Conservation (phyloP, 2,888 invertebrate genomes). For the Trissonchulus sp. region DNA sequence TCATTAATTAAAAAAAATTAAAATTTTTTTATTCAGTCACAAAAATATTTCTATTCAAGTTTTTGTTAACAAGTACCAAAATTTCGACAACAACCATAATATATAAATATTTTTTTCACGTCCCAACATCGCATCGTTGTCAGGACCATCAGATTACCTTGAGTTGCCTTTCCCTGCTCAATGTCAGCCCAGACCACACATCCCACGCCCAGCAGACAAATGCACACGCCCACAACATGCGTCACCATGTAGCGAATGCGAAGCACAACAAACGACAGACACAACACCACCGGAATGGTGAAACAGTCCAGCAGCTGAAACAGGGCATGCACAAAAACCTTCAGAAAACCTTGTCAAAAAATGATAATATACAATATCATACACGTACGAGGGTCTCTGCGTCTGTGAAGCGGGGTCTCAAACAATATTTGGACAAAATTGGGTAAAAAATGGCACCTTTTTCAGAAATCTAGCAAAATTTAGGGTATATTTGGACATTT, state of each 20-base stretch:
- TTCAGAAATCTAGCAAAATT: too few species aligned
- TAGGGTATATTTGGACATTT: too few species aligned
- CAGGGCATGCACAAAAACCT: not conserved
- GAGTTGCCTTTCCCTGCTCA: conserved; percentile 55
- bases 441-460: too few species aligned
- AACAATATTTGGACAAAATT: too few species aligned
- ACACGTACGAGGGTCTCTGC: too few species aligned
- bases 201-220: conserved; percentile 73
- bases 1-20: not conserved
- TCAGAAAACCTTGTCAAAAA: too few species aligned
- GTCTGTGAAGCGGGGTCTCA: too few species aligned
- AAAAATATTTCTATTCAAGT: conserved; percentile 9
- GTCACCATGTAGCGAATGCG: conserved; percentile 66
- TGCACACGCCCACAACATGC: conserved; percentile 70
- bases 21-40: conserved; percentile 20
- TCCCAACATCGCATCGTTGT: too few species aligned
- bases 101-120: too few species aligned
- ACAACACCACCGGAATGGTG: conserved; percentile 72
- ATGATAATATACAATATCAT: not conserved
- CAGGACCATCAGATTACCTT: not conserved
- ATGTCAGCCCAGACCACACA: conserved; percentile 77
- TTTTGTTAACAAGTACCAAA: too few species aligned
- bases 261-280: conserved; percentile 69
- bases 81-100: too few species aligned
- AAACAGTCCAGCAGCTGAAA: conserved; percentile 77